Evolutionary conservation across 2,797 vertebrate species (phyloP), one percentile per base, ranked within the genome.

Genomic region (Hippopotamyrus pictus): DNA sequence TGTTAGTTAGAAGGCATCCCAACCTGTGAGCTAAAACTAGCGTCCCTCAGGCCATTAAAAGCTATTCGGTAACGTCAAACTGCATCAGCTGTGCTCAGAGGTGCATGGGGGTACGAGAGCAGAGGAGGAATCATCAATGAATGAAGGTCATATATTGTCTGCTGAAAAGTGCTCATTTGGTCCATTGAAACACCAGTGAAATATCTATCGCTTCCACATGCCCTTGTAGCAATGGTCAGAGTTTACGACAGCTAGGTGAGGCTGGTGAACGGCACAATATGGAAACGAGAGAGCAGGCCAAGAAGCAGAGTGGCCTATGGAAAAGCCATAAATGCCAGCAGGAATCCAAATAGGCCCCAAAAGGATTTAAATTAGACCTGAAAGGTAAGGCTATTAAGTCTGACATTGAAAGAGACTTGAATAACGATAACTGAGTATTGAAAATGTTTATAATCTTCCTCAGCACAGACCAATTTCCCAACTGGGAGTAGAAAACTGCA

Each of bases 371-470:
- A 51, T 85, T 25, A 85, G 46, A 85, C 22, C 83, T n/a, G 8
- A 50, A 85, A 85, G 50, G 83, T 50, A 29, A 53, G 25, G 46
- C 83, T 85, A 85, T 85, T 85, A 50, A 76, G 25, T 76, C 19
- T 88, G 65, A 88, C 88, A 76, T 33, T 73, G 65, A 88, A 76
- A 88, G 50, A 79, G 65, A 41, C 44, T 88, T 88, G 50, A 50
- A 85, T 85, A 85, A 85, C 22, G 50, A 33, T 86, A 86, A 86
- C 53, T 41, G 53, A 50, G 83, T 14, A 53, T 29, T 25, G 83
- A 25, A 85, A 85, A 85, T 85, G 46, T 85, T 54, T 57, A 57
- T 86, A 86, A 57, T 37, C n/a, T 86, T 29, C 51, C 25, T 44
- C 11, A 59, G 25, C 53, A 51, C 33, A 57, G 50, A 33, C 25